A percentile compares a stretch with the other conserved stretches of the same genome.
These are phyloP conservation scores for Myotis yumanensis DNA, from an alignment of 2,113 vertebrate species.

Conservation along the genomic window DNA sequence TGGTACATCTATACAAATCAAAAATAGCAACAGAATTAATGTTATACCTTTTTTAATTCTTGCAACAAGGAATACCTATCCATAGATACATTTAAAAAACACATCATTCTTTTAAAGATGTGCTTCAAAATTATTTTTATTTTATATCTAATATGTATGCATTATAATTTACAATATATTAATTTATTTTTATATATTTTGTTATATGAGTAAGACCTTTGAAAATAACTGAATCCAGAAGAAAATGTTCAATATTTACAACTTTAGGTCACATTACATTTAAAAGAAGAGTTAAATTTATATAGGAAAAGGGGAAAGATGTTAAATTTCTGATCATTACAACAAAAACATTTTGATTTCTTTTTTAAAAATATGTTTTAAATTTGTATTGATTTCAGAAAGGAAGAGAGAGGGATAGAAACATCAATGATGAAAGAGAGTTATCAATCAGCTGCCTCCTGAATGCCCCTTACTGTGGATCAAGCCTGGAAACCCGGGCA, in stretches of 20 bases:
- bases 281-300: constrained; percentile 37
- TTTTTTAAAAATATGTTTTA: neutral
- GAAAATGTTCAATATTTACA: constrained; percentile 35
- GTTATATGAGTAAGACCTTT: neutral
- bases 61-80: neutral
- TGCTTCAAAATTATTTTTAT: constrained; percentile 5
- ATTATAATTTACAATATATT: neutral
- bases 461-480: too few relatives aligned
- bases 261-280: neutral
- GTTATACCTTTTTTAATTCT: neutral
- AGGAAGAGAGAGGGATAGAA: too few relatives aligned
- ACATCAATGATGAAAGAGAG: too few relatives aligned
- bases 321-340: constrained; percentile 5
- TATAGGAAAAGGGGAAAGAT: neutral
- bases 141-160: neutral
- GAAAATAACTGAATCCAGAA: constrained; percentile 33
- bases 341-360: neutral
- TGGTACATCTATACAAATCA: neutral
- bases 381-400: too few relatives aligned
- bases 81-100: neutral
- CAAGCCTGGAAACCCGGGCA: too few relatives aligned
- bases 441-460: too few relatives aligned
- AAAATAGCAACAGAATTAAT: neutral
- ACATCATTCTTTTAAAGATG: neutral
- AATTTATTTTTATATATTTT: constrained; percentile 19